A percentile compares a stretch with the other conserved stretches of the same genome.
Conservation (phyloP, 2,888 invertebrate species). For the Ennomos erosarius region DNA sequence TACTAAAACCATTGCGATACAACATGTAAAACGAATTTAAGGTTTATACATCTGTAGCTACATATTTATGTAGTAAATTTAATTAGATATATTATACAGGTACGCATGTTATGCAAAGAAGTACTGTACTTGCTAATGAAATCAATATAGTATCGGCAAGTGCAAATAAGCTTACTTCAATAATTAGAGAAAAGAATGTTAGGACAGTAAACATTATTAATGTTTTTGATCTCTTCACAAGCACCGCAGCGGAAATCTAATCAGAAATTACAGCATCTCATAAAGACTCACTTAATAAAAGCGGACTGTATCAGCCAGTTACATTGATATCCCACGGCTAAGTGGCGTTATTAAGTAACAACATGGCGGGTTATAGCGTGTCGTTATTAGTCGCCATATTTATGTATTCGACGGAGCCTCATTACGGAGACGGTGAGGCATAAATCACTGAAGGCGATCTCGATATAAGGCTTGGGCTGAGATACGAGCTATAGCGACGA, state of each 20-base stretch:
- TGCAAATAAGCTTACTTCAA: no score
- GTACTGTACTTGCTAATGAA: no score
- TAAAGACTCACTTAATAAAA: conserved; percentile 17
- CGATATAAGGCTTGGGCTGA: conserved; percentile 43
- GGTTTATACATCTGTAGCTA: no score
- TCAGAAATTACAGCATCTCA: conserved; percentile 1
- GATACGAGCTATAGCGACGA: conserved; percentile 21
- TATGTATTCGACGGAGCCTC: conserved; percentile 52
- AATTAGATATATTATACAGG: background rate
- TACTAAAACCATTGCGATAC: background rate
- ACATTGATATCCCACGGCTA: conserved; percentile 13
- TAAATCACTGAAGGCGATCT: conserved; percentile 54
- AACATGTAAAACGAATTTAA: no score
- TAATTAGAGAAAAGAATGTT: no score
- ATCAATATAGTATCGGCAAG: no score
- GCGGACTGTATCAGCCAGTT: conserved; percentile 2
- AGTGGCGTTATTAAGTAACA: conserved; percentile 20
- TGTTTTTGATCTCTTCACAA: background rate
- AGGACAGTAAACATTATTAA: no score
- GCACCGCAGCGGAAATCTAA: conserved; percentile 8
- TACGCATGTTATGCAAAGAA: no score
- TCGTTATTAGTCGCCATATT: conserved; percentile 43
- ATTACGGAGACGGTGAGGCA: conserved; percentile 53
- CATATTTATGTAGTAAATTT: background rate
- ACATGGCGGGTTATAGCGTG: conserved; percentile 18